These are phyloP conservation scores for Turdus rufiventris DNA, from an alignment of 2,113 vertebrate species.

Conservation along the genomic window DNA sequence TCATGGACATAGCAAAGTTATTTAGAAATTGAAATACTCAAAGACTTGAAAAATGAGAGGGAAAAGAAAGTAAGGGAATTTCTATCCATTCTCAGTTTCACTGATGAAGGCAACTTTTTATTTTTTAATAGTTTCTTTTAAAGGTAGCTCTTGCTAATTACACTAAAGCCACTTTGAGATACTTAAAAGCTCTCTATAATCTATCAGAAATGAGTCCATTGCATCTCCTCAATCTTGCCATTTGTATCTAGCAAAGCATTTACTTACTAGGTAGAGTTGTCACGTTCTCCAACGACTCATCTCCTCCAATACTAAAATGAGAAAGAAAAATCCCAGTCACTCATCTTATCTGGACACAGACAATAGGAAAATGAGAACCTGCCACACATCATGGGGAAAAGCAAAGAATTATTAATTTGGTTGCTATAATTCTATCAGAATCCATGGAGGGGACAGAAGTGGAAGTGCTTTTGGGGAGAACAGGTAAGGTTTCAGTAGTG, in stretches of 20 bases:
- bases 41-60: neutral
- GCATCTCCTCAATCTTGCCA: neutral
- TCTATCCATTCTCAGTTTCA: neutral
- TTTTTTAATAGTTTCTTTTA: neutral
- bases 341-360: neutral
- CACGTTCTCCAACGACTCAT: conserved; percentile 73
- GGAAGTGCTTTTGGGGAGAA: neutral
- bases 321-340: neutral
- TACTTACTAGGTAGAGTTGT: conserved; percentile 92
- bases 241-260: neutral
- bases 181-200: neutral
- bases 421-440: neutral
- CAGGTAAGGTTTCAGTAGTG: neutral
- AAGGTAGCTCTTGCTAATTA: neutral
- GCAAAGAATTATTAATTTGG: neutral
- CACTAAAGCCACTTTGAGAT: neutral
- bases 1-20: neutral
- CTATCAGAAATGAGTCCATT: neutral
- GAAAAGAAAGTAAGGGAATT: neutral
- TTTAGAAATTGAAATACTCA: neutral
- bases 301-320: conserved; percentile 84
- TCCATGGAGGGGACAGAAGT: neutral
- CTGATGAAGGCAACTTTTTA: neutral
- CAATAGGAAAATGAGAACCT: neutral
- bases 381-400: neutral